Conservation (phyloP, 2,113 vertebrate species). For the Brachirus orientalis region DNA sequence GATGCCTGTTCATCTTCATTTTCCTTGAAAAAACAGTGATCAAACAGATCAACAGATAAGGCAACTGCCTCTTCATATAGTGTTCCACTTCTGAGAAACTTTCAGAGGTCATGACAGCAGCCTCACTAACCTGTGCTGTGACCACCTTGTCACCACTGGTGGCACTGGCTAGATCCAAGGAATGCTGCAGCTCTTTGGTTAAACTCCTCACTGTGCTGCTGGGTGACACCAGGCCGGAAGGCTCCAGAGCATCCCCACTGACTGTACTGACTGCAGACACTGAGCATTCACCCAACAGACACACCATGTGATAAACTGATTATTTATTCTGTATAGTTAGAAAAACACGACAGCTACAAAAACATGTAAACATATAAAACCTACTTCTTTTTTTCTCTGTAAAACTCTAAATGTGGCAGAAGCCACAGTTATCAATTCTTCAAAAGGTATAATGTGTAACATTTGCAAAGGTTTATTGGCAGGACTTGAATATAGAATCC, state of each 20-base stretch:
- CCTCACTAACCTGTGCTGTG: conserved; percentile 89
- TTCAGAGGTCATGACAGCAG: background rate
- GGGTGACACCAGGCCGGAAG: conserved; percentile 87
- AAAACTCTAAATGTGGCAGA: too few relatives aligned
- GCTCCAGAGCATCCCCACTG: conserved; percentile 64
- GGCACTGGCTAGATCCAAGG: conserved; percentile 96
- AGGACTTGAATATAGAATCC: too few relatives aligned
- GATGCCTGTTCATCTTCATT: conserved; percentile 88
- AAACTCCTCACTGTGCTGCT: conserved; percentile 84
- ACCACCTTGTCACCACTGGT: conserved; percentile 97
- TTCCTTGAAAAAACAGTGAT: conserved; percentile 82
- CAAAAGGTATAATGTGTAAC: too few relatives aligned
- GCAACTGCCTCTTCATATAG: too few relatives aligned
- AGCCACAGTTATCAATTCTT: too few relatives aligned
- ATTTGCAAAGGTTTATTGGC: too few relatives aligned
- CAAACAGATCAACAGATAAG: background rate
- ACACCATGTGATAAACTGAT: background rate
- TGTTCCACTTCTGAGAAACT: background rate
- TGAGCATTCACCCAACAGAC: conserved; percentile 24
- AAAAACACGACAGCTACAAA: too few relatives aligned
- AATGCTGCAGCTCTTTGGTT: conserved; percentile 93
- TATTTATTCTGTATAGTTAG: too few relatives aligned
- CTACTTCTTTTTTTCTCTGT: too few relatives aligned
- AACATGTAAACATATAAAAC: too few relatives aligned
- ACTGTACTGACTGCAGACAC: conserved; percentile 67